Conservation (phyloP, 2,797 vertebrate genomes). For the Valencia hispanica region DNA sequence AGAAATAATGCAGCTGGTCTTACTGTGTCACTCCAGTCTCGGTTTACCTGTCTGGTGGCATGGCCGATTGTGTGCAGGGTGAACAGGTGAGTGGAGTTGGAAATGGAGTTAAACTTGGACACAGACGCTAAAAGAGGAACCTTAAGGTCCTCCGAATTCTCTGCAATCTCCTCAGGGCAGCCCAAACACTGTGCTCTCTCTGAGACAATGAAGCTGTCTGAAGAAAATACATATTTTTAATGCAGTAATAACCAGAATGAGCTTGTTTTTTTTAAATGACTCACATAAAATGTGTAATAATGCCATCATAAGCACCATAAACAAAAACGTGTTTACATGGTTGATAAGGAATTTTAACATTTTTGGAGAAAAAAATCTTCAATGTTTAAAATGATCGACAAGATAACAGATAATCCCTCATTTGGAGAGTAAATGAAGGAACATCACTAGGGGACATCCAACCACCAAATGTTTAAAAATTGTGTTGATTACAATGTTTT, state of each 20-base stretch:
- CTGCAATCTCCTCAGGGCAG: conserved; percentile 76
- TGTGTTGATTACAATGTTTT: not conserved
- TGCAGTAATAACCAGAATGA: not conserved
- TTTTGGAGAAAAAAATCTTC: not conserved
- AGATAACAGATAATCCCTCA: not conserved
- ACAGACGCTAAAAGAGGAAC: conserved; percentile 75
- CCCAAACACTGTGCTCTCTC: conserved; percentile 75
- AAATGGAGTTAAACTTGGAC: conserved; percentile 78
- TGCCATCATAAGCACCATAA: not conserved
- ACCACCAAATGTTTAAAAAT: not conserved
- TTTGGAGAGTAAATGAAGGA: not conserved
- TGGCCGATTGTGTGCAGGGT: conserved; percentile 40
- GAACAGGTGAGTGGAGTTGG: conserved; percentile 76
- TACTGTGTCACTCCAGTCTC: too few species aligned
- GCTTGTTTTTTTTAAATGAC: not conserved
- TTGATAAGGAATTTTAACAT: not conserved
- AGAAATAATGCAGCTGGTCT: not conserved
- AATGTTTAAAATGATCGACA: not conserved
- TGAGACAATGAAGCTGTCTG: conserved; percentile 60
- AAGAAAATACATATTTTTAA: not conserved
- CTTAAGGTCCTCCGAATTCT: conserved; percentile 71
- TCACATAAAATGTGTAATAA: not conserved
- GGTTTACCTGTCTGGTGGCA: conserved; percentile 79
- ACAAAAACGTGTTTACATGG: not conserved
- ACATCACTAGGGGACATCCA: not conserved